These are phyloP conservation scores for Ginglymostoma cirratum DNA, from an alignment of 2,113 vertebrate genomes.

Conservation along the genomic window DNA sequence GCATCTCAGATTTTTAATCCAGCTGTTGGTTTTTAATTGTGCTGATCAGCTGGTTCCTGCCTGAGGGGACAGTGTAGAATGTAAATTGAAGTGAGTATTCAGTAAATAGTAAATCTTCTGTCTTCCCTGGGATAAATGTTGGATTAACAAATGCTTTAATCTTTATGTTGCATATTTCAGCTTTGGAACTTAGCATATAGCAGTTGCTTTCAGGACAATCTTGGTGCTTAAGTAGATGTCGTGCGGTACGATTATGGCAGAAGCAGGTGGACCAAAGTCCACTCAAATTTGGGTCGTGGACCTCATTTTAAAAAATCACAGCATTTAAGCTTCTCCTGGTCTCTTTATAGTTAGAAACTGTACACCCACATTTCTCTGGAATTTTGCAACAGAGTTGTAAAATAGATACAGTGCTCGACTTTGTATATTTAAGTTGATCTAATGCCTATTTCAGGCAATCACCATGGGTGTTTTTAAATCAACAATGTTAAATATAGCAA, in stretches of 20 bases:
- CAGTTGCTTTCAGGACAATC: background rate
- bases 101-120: background rate
- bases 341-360: background rate
- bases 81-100: background rate
- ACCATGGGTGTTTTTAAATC: background rate
- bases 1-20: background rate
- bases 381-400: background rate
- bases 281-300: background rate
- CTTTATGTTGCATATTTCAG: background rate
- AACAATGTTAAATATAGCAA: background rate
- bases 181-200: no score
- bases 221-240: background rate
- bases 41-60: background rate
- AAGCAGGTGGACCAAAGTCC: background rate
- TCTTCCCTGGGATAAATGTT: background rate
- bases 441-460: background rate
- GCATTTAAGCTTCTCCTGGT: background rate
- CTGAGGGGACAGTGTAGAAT: background rate
- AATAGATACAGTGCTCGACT: background rate
- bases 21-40: slow-evolving; percentile 6
- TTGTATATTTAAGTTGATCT: background rate
- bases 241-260: background rate
- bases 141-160: background rate
- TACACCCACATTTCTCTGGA: background rate
- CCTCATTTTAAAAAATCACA: background rate